These are phyloP conservation scores for Brachionus rotundiformis DNA, from an alignment of 1,140 invertebrate genomes.

Conservation along the genomic window DNA sequence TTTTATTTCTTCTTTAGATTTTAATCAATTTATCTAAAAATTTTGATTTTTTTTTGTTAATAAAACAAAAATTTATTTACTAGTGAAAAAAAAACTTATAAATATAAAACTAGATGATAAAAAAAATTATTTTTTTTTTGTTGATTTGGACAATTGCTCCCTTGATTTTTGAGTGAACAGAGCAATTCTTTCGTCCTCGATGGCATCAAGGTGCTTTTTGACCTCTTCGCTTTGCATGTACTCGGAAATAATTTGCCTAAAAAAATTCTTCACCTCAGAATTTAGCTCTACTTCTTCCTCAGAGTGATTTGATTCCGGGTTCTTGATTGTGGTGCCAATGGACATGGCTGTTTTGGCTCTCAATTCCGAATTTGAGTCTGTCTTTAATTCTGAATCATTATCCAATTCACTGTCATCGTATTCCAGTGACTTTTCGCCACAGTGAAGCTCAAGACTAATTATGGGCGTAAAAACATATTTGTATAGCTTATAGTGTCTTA, in stretches of 20 bases:
- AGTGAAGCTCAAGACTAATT: conserved; percentile 28
- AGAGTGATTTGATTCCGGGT: background rate
- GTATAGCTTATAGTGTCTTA: conserved; percentile 37
- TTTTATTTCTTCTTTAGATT: too few species aligned
- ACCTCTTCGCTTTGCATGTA: background rate
- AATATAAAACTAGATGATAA: too few species aligned
- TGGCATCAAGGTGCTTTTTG: background rate
- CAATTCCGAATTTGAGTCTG: conserved; percentile 30
- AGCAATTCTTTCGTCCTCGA: background rate
- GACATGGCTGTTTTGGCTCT: conserved; percentile 11
- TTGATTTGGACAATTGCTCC: background rate
- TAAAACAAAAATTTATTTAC: too few species aligned
- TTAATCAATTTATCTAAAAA: too few species aligned
- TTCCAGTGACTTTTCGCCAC: background rate
- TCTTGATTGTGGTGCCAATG: background rate
- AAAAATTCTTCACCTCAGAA: background rate
- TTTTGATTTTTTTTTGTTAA: too few species aligned
- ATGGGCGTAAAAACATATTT: conserved; percentile 48
- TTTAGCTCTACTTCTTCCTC: background rate
- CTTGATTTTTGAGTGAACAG: background rate
- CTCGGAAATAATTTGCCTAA: background rate
- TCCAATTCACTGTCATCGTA: background rate
- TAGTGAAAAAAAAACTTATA: background rate
- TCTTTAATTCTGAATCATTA: conserved; percentile 35
- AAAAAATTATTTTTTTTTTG: background rate